Percentiles rank a stretch among this genome's conserved stretches.
phyloP scores from a whole-genome alignment of 2,888 invertebrate species.

The Plagodis pulveraria region DNA sequence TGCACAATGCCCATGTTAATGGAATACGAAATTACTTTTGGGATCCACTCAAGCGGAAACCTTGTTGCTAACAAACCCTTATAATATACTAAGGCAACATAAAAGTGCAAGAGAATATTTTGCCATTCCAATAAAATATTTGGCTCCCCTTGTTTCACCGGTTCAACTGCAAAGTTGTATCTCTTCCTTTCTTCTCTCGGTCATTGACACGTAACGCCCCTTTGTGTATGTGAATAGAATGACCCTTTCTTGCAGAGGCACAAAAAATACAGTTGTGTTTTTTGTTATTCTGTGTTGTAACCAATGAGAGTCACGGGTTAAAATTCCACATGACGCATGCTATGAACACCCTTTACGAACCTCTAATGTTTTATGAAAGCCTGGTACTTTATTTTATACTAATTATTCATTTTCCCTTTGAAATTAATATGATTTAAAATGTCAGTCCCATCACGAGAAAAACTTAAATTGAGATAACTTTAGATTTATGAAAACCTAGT shows the following conservation, averaged over 20 bases:
- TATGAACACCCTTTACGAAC: neutral
- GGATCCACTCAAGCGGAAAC: neutral
- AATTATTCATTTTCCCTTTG: conserved; percentile 46
- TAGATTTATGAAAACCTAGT: conserved; percentile 44
- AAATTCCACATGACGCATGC: neutral
- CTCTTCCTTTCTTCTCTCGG: conserved; percentile 4
- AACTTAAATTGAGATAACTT: conserved; percentile 4
- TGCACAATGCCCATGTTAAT: neutral
- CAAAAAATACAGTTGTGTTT: neutral
- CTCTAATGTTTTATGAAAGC: conserved; percentile 39
- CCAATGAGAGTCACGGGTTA: conserved; percentile 17
- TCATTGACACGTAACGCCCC: conserved; percentile 10
- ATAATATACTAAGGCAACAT: conserved; percentile 7
- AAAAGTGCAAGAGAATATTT: neutral
- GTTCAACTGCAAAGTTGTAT: too few relatives aligned
- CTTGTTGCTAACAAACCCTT: conserved; percentile 2
- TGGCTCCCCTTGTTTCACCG: neutral
- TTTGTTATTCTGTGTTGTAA: neutral
- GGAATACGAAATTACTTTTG: neutral
- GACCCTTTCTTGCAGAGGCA: conserved; percentile 1
- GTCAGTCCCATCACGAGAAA: too few relatives aligned
- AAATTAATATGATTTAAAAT: conserved; percentile 1
- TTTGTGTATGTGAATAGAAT: too few relatives aligned
- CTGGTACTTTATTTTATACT: conserved; percentile 45
- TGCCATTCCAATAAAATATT: neutral